Evolutionary conservation across 64 coral and sea anemone genomes (phyloP), one percentile per base, ranked within the genome.

Genomic region (Pocillopora verrucosa): DNA sequence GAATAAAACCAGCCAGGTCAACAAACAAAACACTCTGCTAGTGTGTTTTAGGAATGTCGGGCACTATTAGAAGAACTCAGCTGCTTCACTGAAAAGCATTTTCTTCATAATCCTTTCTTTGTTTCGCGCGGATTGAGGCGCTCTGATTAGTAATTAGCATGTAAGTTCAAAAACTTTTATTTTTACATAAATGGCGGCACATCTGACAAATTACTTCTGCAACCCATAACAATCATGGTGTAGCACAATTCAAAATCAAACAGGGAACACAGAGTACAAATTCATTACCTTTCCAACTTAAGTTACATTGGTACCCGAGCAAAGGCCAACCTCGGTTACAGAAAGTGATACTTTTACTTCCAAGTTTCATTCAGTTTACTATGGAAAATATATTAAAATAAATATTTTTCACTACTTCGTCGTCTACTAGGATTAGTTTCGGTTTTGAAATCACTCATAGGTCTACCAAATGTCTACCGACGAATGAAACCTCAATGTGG

Each of bases 31-130:
- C 80, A 67, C 34, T 67, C 22, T 4, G 16, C 62, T 37, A 67
- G 30, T 83, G 34, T 67, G 65, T 65, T 38, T 10, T 13, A 68
- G 36, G 34, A 19, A 51, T 10, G 61, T 67, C 60, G 34, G 80
- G 19, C 37, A 24, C 62, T 25, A 82, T 65, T 3, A 82, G 38
- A 82, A 17, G 60, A 82, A 36, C 64, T 82, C 80, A 67, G 80
- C 34, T 83, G 80, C 36, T 65, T 82, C 20, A 69, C 67, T 83
- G 62, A 68, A 30, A 41, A 36, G 60, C 30, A 83, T 35, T 83
- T 83, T 4, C 34, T 83, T 36, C 11, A 1, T 68, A 83, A 67
- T 38, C 36, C 80, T 22, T 67, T 9, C 19, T 83, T 41, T 19
- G 30, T 83, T 68, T 59, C 13, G 24, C 36, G 56, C 24, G 30